These are phyloP conservation scores for Pogonomyrmex barbatus DNA, from an alignment of 1,140 invertebrate genomes.

Conservation along the genomic window DNA sequence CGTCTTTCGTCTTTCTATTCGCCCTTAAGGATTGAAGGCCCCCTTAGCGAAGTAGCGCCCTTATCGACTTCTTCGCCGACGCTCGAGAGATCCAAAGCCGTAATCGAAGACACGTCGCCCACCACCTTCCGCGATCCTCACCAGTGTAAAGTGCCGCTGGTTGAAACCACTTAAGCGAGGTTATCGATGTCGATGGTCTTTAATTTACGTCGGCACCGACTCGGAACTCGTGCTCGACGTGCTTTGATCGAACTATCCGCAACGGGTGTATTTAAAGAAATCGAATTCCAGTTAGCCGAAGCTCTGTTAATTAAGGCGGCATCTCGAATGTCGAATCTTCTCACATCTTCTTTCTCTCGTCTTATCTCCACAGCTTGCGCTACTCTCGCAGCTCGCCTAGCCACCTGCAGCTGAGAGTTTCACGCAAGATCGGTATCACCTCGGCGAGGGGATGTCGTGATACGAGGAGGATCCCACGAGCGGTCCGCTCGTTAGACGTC, in stretches of 20 bases:
- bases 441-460: background rate
- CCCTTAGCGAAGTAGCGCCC: background rate
- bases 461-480: background rate
- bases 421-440: background rate
- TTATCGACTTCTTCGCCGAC: slow-evolving; percentile 24
- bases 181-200: slow-evolving; percentile 52
- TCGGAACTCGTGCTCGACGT: background rate
- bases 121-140: slow-evolving; percentile 6
- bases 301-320: slow-evolving; percentile 62
- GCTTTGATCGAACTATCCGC: slow-evolving; percentile 47
- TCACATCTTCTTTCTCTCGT: background rate
- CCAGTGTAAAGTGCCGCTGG: slow-evolving; percentile 23
- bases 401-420: slow-evolving; percentile 39
- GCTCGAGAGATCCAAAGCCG: slow-evolving; percentile 31
- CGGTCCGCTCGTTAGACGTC: slow-evolving; percentile 44
- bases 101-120: slow-evolving; percentile 37
- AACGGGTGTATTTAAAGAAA: slow-evolving; percentile 52
- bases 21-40: slow-evolving; percentile 37
- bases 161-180: slow-evolving; percentile 59
- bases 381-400: background rate
- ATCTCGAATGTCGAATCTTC: slow-evolving; percentile 22
- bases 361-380: background rate
- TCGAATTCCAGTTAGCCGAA: slow-evolving; percentile 44
- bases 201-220: slow-evolving; percentile 42
- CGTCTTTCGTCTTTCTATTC: slow-evolving; percentile 38